Evolutionary conservation across 2,113 vertebrate genomes (phyloP).

Genomic region (Chloropsis cyanopogon): DNA sequence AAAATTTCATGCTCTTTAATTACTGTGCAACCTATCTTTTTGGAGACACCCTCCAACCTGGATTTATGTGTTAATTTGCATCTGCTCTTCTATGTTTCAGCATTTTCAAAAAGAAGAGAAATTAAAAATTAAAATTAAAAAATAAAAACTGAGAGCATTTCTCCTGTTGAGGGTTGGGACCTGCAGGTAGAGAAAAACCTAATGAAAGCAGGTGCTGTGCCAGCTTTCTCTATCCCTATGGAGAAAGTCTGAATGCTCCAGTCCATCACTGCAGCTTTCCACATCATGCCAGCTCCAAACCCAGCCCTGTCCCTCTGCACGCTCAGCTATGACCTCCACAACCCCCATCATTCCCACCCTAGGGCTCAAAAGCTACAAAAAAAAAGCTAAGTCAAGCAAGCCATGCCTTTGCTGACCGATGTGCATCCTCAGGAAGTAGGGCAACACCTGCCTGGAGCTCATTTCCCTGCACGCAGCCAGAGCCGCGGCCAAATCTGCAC

Average conservation of each 20-base stretch:
- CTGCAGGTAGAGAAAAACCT: background rate
- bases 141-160: background rate
- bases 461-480: background rate
- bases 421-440: constrained; percentile 26
- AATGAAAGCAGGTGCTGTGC: background rate
- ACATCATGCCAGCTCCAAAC: background rate
- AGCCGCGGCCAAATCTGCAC: background rate
- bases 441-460: constrained; percentile 56
- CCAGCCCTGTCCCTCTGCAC: background rate
- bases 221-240: background rate
- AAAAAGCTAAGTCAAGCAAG: background rate
- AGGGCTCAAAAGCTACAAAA: background rate
- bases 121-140: background rate
- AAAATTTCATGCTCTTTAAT: constrained; percentile 65
- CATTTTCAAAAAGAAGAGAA: background rate
- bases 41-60: constrained; percentile 31
- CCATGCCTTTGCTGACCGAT: constrained; percentile 5
- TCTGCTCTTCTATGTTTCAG: constrained; percentile 2
- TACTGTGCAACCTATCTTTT: constrained; percentile 50
- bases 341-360: background rate
- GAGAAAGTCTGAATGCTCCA: background rate
- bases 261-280: background rate
- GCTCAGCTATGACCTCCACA: background rate
- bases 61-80: constrained; percentile 60
- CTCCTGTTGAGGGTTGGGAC: background rate